A percentile compares a stretch with the other conserved stretches of the same genome.
Evolutionary conservation across 2,797 vertebrate genomes (phyloP).

Genomic region (Amniataba percoides): DNA sequence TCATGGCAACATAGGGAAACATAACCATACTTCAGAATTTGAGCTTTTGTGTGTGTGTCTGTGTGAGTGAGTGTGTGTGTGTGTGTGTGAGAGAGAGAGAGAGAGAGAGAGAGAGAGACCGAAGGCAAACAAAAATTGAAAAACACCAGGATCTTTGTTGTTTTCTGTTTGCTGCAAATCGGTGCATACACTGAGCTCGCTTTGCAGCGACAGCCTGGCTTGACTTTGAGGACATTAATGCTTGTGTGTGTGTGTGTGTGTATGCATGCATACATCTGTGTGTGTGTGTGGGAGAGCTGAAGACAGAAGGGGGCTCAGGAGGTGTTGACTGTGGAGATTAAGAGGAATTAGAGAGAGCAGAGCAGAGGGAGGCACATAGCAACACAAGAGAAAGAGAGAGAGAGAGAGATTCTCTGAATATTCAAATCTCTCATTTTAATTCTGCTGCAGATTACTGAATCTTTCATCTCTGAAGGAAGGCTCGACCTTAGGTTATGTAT

Average conservation of each 20-base stretch:
- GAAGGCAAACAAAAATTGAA: constrained; percentile 10
- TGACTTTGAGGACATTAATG: constrained; percentile 55
- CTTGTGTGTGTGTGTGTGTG: constrained; percentile 13
- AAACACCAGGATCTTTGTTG: constrained; percentile 10
- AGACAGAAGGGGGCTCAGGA: constrained; percentile 74
- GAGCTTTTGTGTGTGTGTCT: background rate
- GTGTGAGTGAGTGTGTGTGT: background rate
- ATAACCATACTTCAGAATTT: background rate
- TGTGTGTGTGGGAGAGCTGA: constrained; percentile 35
- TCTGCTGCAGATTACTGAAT: constrained; percentile 69
- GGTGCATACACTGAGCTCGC: constrained; percentile 6
- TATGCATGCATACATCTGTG: background rate
- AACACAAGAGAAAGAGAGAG: constrained; percentile 2
- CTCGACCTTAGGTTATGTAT: constrained; percentile 36
- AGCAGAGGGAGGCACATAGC: constrained; percentile 51
- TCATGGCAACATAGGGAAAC: constrained; percentile 13
- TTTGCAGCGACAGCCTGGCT: constrained; percentile 36
- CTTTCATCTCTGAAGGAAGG: constrained; percentile 68
- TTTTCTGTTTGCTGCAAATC: constrained; percentile 35
- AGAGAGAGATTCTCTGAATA: constrained; percentile 65
- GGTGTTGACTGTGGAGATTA: constrained; percentile 81
- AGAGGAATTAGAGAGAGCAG: constrained; percentile 70
- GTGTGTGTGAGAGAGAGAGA: constrained; percentile 1
- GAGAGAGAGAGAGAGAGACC: background rate
- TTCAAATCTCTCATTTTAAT: constrained; percentile 76